phyloP scores from a whole-genome alignment of 2,888 invertebrate species.

The Aethes cnicana region DNA sequence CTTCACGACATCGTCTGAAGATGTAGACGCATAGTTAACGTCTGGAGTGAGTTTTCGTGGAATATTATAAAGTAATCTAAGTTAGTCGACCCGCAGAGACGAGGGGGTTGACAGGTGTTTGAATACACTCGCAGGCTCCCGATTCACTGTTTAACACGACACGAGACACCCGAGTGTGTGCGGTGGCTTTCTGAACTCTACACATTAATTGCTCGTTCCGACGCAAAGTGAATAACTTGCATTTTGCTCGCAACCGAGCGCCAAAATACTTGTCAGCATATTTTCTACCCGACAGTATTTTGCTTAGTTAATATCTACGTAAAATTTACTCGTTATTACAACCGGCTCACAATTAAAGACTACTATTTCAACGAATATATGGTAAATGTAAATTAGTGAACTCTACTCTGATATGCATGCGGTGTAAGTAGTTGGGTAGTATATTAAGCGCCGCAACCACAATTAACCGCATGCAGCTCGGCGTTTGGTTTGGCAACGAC shows the following conservation, averaged over 20 bases:
- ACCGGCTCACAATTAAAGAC: no score
- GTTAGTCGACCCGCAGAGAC: constrained; percentile 66
- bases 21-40: constrained; percentile 61
- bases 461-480: constrained; percentile 13
- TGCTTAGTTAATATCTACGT: not conserved
- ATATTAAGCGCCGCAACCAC: not conserved
- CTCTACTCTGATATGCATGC: constrained; percentile 5
- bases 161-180: constrained; percentile 50
- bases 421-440: not conserved
- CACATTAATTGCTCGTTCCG: constrained; percentile 50
- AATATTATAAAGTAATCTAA: constrained; percentile 80
- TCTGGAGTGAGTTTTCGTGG: constrained; percentile 64
- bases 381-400: not conserved
- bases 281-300: constrained; percentile 9
- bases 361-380: no score
- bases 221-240: constrained; percentile 26
- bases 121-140: constrained; percentile 63
- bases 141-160: constrained; percentile 58
- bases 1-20: constrained; percentile 60
- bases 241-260: constrained; percentile 16
- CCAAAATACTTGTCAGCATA: constrained; percentile 21
- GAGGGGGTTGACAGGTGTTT: constrained; percentile 73
- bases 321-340: no score
- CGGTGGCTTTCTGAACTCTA: constrained; percentile 54
- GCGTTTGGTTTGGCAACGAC: not conserved